Percentiles rank a stretch among this genome's conserved stretches.
These are phyloP conservation scores for Pimpla rufipes DNA, from an alignment of 2,888 invertebrate species.

Conservation along the genomic window DNA sequence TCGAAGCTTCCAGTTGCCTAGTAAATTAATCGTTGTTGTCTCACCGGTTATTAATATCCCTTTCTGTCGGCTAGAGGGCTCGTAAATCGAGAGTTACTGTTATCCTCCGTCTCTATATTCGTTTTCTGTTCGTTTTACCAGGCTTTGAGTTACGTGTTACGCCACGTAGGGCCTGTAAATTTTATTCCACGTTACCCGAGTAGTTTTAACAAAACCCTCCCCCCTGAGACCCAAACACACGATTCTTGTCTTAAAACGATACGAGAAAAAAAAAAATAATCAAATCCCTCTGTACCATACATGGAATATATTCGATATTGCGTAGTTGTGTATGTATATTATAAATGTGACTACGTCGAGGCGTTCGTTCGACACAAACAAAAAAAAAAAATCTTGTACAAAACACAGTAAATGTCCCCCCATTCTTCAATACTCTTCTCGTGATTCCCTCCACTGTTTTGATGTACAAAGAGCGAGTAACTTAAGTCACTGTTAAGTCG, in stretches of 20 bases:
- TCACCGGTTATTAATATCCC: slow-evolving; percentile 41
- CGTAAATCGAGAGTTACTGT: slow-evolving; percentile 30
- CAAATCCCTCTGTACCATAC: slow-evolving; percentile 26
- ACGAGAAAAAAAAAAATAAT: slow-evolving; percentile 1
- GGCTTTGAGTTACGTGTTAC: slow-evolving; percentile 16
- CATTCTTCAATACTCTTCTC: slow-evolving; percentile 22
- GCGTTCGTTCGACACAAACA: slow-evolving; percentile 17
- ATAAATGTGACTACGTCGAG: slow-evolving; percentile 41
- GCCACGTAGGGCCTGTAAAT: slow-evolving; percentile 42
- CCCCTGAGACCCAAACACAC: neutral
- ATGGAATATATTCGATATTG: slow-evolving; percentile 27
- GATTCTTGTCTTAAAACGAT: neutral
- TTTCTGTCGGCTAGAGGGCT: slow-evolving; percentile 39
- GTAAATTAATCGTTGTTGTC: slow-evolving; percentile 64
- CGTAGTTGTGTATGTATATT: slow-evolving; percentile 47
- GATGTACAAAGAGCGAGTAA: slow-evolving; percentile 27
- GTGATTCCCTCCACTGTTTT: slow-evolving; percentile 15
- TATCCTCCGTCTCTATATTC: slow-evolving; percentile 8
- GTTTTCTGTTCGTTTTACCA: neutral
- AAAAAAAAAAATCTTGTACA: too few species aligned
- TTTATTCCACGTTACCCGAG: slow-evolving; percentile 35
- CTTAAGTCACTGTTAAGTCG: slow-evolving; percentile 14
- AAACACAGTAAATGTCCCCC: slow-evolving; percentile 34
- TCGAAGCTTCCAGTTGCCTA: slow-evolving; percentile 55
- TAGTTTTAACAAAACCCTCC: slow-evolving; percentile 10